Conservation (phyloP, 2,797 vertebrate genomes). For the Bufotes viridis region DNA sequence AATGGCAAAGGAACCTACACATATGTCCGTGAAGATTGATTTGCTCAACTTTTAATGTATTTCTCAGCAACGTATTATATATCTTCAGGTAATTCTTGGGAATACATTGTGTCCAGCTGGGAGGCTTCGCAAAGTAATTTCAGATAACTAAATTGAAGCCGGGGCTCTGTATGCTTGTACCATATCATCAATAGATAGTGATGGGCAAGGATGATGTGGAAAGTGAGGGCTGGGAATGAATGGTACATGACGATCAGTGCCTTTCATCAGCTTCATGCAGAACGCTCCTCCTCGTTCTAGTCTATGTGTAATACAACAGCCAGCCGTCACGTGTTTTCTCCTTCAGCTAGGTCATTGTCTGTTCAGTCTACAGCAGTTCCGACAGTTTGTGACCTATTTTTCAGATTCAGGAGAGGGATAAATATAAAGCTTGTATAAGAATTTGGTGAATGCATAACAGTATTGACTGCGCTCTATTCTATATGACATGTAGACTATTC, state of each 20-base stretch:
- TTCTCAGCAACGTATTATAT: constrained; percentile 31
- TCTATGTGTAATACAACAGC: constrained; percentile 16
- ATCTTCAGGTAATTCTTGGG: constrained; percentile 20
- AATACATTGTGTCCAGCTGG: constrained; percentile 37
- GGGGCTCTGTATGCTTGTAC: not conserved
- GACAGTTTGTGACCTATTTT: constrained; percentile 54
- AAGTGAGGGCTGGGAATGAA: constrained; percentile 10
- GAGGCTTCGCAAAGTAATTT: constrained; percentile 37
- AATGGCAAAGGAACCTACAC: constrained; percentile 24
- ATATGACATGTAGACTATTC: not conserved
- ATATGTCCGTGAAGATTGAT: constrained; percentile 53
- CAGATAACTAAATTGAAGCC: constrained; percentile 36
- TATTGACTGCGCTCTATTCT: not conserved
- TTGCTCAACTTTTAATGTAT: constrained; percentile 47
- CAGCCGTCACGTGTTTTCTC: constrained; percentile 14
- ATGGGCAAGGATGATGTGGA: not conserved
- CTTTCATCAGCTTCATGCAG: constrained; percentile 1
- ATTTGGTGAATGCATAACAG: not conserved
- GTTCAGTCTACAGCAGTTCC: constrained; percentile 21
- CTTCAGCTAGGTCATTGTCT: constrained; percentile 42
- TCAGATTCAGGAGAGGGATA: constrained; percentile 36
- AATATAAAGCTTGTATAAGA: constrained; percentile 33
- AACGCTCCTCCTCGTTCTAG: not conserved
- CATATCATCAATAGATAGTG: not conserved
- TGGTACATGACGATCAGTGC: not conserved